Evolutionary conservation across 2,888 invertebrate species (phyloP).

Genomic region (Andrena fulva): DNA sequence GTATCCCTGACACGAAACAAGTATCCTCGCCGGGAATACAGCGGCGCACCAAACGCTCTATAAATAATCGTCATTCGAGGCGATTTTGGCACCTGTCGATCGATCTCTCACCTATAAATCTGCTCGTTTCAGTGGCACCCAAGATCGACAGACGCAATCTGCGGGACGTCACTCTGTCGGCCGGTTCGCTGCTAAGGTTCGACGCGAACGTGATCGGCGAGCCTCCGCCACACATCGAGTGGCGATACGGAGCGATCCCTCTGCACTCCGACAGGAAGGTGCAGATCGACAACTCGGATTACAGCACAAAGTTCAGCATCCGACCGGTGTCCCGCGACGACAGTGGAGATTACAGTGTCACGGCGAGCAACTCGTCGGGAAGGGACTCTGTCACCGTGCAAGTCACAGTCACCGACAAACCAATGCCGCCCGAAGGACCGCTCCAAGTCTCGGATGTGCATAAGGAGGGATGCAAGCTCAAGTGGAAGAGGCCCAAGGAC

Average conservation of each 20-base stretch:
- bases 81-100: constrained; percentile 44
- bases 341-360: constrained; percentile 94
- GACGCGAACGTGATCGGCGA: constrained; percentile 97
- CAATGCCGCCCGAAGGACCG: constrained; percentile 95
- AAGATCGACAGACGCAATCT: constrained; percentile 97
- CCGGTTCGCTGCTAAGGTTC: constrained; percentile 96
- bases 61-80: constrained; percentile 48
- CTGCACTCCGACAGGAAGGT: constrained; percentile 90
- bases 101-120: constrained; percentile 45
- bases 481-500: constrained; percentile 98
- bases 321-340: constrained; percentile 93
- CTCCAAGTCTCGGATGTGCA: constrained; percentile 95
- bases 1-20: constrained; percentile 51
- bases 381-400: constrained; percentile 93
- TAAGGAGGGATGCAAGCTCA: constrained; percentile 96
- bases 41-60: constrained; percentile 21
- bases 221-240: constrained; percentile 96
- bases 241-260: constrained; percentile 94
- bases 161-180: constrained; percentile 95
- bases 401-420: constrained; percentile 95
- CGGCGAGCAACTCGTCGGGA: constrained; percentile 94
- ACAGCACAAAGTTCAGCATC: constrained; percentile 94
- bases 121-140: constrained; percentile 90
- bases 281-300: constrained; percentile 93
- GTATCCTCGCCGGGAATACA: constrained; percentile 25